These are phyloP conservation scores for Coregonus suidteri DNA, from an alignment of 2,797 vertebrate species.

Conservation along the genomic window DNA sequence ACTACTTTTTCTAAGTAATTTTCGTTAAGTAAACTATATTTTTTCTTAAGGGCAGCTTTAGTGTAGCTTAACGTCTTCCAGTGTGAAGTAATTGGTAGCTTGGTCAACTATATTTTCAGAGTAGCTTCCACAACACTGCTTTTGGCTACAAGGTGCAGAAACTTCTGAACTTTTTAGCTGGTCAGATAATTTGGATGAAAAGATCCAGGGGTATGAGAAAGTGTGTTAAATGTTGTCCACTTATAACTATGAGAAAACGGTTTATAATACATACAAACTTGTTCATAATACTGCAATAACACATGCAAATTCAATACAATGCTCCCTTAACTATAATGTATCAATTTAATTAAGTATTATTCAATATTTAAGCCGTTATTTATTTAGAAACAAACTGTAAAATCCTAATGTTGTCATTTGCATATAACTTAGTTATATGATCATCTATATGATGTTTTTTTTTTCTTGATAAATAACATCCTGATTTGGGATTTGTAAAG, in stretches of 20 bases:
- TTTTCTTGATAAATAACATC: background rate
- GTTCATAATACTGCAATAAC: background rate
- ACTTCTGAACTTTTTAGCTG: background rate
- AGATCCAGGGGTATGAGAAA: background rate
- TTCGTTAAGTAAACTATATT: too few species aligned
- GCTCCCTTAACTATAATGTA: background rate
- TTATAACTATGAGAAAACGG: background rate
- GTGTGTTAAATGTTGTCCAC: background rate
- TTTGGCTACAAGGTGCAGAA: background rate
- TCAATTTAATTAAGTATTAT: background rate
- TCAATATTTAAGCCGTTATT: background rate
- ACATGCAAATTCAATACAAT: background rate
- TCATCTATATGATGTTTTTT: background rate
- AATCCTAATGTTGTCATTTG: too few species aligned
- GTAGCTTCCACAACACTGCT: background rate
- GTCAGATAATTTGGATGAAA: background rate
- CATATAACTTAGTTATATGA: background rate
- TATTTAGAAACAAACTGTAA: too few species aligned
- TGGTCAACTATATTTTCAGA: too few species aligned
- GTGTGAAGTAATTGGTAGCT: too few species aligned
- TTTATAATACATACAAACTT: background rate
- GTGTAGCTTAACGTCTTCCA: too few species aligned
- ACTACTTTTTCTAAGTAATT: too few species aligned
- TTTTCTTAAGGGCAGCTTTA: too few species aligned
- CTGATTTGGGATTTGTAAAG: background rate